Base-by-base conservation (phyloP, 2,113 vertebrate genomes). In the Nestor notabilis region DNA sequence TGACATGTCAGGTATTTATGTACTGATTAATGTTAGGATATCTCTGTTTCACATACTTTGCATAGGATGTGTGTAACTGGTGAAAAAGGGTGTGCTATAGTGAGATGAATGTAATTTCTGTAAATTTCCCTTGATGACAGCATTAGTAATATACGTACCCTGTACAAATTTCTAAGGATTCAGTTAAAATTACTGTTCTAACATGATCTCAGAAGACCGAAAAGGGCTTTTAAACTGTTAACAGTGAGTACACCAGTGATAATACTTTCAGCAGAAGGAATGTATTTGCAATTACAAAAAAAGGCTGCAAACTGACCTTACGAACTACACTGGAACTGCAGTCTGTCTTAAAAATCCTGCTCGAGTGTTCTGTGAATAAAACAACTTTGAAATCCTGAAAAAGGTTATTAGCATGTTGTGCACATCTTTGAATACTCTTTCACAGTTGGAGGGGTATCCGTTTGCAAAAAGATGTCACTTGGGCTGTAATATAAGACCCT, bases 401-500 rank as follows among this genome's bases (percentile, higher is more conserved):
- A 60, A 56, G 9, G 15, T n/a, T 49, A 11, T 35, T 71, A 28
- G 11, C 37, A 8, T 50, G 15, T 66, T 50, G 31, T 71, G 35
- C 1, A 0, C 25, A 9, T 56, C 86, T 91, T 66, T 44, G 35
- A 81, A 37, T 89, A 47, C 10, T 39, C 9, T 79, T 39, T 68
- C 29, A 64, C 27, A 72, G 39, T 8, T 81, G 21, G 7, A 41
- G n/a, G 5, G 18, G 6, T 93, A 17, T 55, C 90, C 63, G 10
- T 68, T 97, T 96, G 41, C 35, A 86, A 79, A 83, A 88, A 47
- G 43, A 65, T 84, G 64, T 96, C 24, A 56, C 78, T 93, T 72
- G 64, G 35, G n/a, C 21, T 44, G 41, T 94, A 76, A 87, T n/a
- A 31, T 83, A 83, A 65, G 53, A 71, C 28, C 70, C 89, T 68